Conservation (phyloP, 2,113 vertebrate species). For the Perognathus longimembris region DNA sequence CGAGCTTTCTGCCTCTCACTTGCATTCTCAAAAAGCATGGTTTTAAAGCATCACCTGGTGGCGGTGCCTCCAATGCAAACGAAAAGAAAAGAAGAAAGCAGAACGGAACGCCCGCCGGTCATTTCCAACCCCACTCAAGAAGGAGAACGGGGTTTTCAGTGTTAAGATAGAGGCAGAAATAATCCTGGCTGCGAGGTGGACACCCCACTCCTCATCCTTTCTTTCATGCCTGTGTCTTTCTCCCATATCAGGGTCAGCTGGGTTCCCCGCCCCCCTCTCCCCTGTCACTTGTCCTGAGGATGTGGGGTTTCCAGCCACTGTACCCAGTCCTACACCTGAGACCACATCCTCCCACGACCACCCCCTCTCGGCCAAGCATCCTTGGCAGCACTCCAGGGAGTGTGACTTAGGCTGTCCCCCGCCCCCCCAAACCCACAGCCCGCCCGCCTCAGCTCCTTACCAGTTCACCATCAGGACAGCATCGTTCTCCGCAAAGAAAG, state of each 20-base stretch:
- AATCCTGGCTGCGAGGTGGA: not conserved
- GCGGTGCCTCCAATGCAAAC: not conserved
- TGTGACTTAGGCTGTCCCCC: no score
- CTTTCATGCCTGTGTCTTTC: not conserved
- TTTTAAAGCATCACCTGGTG: not conserved
- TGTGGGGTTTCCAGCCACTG: rapidly evolving
- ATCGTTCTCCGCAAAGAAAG: conserved; percentile 94
- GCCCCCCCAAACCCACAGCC: no score
- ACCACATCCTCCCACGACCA: not conserved
- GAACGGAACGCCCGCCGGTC: not conserved
- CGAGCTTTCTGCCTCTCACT: conserved; percentile 31
- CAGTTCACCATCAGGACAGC: conserved; percentile 96
- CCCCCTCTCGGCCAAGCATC: not conserved
- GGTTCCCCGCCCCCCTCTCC: rapidly evolving
- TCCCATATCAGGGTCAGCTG: rapidly evolving
- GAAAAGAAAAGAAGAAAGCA: conserved; percentile 45
- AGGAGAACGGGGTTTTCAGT: not conserved
- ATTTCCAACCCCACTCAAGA: not conserved
- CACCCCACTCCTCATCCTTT: rapidly evolving
- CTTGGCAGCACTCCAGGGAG: not conserved
- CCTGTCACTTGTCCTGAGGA: not conserved
- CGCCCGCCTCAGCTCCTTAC: conserved; percentile 86
- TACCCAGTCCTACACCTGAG: rapidly evolving
- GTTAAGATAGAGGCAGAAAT: not conserved
- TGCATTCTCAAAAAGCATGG: not conserved